phyloP scores from a whole-genome alignment of 1,140 invertebrate genomes.

The Anadara kagoshimensis region DNA sequence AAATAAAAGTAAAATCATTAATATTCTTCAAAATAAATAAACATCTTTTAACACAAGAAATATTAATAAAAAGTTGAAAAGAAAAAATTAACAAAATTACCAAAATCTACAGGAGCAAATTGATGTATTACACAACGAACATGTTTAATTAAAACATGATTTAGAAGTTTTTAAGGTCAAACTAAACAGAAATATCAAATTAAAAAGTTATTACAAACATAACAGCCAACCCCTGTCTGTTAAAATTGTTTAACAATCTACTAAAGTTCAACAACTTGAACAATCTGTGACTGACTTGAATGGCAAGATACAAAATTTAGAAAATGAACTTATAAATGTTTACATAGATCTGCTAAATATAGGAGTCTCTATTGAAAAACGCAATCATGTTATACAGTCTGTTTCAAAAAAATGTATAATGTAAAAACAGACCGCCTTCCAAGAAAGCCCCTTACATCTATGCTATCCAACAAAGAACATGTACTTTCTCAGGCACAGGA shows the following conservation, averaged over 20 bases:
- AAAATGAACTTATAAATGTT: neutral
- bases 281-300: neutral
- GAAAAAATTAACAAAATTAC: neutral
- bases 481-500: neutral
- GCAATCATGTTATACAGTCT: neutral
- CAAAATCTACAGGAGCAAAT: neutral
- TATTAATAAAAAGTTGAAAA: conserved; percentile 1
- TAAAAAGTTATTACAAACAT: no score
- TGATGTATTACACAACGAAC: neutral
- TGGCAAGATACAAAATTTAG: neutral
- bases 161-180: neutral
- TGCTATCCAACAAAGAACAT: neutral
- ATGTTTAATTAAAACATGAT: neutral
- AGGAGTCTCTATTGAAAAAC: neutral
- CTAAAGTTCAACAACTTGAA: neutral
- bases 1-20: no score
- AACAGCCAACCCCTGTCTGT: no score
- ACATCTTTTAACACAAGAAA: neutral
- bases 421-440: neutral
- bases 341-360: neutral
- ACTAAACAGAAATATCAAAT: neutral
- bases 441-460: neutral
- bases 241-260: neutral
- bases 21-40: neutral
- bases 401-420: neutral